Conservation (phyloP, 2,113 vertebrate genomes). For the Python bivittatus region DNA sequence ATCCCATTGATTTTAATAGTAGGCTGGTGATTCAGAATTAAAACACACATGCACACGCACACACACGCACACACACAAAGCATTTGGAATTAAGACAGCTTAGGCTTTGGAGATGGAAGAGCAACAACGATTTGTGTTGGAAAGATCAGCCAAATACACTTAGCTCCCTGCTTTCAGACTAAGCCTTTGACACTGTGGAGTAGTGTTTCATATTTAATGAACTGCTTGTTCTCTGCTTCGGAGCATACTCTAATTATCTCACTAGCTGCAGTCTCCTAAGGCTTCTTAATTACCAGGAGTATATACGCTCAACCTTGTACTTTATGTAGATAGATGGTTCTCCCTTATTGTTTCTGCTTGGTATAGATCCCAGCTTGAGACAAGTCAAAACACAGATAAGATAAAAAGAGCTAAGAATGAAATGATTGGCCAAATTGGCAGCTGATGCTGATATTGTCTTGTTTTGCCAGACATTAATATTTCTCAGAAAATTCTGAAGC, state of each 20-base stretch:
- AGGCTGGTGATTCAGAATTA: background rate
- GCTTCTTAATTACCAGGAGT: constrained; percentile 19
- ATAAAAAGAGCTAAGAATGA: constrained; percentile 23
- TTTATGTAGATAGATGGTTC: constrained; percentile 32
- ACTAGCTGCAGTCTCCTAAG: background rate
- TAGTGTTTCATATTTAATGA: constrained; percentile 13
- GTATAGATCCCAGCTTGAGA: constrained; percentile 4
- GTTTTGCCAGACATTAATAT: background rate
- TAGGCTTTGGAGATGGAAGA: background rate
- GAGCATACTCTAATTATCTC: constrained; percentile 17
- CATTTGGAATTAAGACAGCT: background rate
- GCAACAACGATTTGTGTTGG: background rate
- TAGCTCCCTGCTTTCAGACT: background rate
- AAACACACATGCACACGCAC: background rate
- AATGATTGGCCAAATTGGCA: background rate
- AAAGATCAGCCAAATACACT: background rate
- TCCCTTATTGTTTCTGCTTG: background rate
- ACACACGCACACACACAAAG: background rate
- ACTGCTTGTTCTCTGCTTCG: constrained; percentile 5
- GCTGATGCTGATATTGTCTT: background rate
- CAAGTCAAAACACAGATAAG: constrained; percentile 2
- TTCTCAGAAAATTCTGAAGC: constrained; percentile 16
- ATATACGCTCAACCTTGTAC: constrained; percentile 12
- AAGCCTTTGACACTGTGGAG: constrained; percentile 8
- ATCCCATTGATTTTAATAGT: background rate